Conservation (phyloP, 1,140 invertebrate species). For the Sitobion miscanthi region DNA sequence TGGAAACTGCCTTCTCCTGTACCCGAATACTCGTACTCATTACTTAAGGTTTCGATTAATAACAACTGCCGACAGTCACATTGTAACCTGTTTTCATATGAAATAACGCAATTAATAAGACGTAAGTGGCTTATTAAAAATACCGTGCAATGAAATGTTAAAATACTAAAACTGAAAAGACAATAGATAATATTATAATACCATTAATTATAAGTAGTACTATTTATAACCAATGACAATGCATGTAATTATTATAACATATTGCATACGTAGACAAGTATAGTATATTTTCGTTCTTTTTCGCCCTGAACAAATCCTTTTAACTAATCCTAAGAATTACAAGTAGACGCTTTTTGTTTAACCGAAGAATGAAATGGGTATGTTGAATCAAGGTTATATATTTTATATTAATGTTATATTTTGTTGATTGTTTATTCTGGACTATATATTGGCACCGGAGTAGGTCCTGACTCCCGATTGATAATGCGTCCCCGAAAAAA, state of each 20-base stretch:
- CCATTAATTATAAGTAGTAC: no score
- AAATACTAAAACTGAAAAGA: not conserved
- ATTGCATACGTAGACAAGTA: no score
- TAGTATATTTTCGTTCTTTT: not conserved
- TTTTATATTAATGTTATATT: not conserved
- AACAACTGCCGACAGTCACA: not conserved
- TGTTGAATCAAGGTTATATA: not conserved
- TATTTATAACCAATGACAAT: no score
- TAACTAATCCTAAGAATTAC: no score
- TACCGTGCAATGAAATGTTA: not conserved
- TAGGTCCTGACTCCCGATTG: no score
- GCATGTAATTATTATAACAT: no score
- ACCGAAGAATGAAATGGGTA: not conserved
- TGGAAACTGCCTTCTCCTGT: slow-evolving; percentile 48
- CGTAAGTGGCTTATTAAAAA: not conserved
- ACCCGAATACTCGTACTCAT: slow-evolving; percentile 46
- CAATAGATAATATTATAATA: not conserved
- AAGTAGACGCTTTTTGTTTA: no score
- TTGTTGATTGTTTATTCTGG: no score
- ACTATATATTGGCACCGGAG: no score
- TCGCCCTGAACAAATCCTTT: not conserved
- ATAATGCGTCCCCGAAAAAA: no score
- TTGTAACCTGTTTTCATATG: slow-evolving; percentile 12
- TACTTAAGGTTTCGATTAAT: slow-evolving; percentile 25
- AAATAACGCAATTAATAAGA: slow-evolving; percentile 42